Evolutionary conservation across 2,113 vertebrate species (phyloP).

Genomic region (Leptodactylus fuscus): DNA sequence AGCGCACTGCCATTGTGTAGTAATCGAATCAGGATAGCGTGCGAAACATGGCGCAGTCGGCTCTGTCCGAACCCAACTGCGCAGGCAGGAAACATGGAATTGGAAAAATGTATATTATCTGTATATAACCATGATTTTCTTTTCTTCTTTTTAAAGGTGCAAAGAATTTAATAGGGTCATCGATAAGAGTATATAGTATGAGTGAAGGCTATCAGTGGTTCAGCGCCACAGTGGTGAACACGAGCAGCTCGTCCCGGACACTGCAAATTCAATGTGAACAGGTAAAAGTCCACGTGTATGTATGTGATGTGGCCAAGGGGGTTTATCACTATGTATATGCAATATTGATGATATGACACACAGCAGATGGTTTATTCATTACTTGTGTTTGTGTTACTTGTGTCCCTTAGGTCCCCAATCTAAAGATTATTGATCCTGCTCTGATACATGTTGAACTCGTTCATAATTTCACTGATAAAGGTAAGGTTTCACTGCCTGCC

Average conservation of each 20-base stretch:
- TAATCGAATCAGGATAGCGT: no score
- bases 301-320: background rate
- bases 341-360: background rate
- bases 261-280: slow-evolving; percentile 79
- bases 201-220: slow-evolving; percentile 81
- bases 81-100: no score
- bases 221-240: slow-evolving; percentile 76
- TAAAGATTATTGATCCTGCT: slow-evolving; percentile 79
- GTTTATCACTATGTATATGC: background rate
- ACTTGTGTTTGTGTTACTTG: no score
- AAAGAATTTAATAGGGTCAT: slow-evolving; percentile 78
- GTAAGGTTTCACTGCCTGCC: slow-evolving; percentile 67
- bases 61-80: no score
- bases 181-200: slow-evolving; percentile 81
- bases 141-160: slow-evolving; percentile 68
- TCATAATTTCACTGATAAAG: slow-evolving; percentile 72
- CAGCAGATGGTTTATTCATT: background rate
- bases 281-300: slow-evolving; percentile 66
- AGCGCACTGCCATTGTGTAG: no score
- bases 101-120: no score
- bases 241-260: slow-evolving; percentile 73
- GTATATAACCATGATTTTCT: background rate
- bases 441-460: slow-evolving; percentile 81
- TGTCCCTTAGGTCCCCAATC: slow-evolving; percentile 74
- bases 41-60: no score